These are phyloP conservation scores for Phoxinus dragarum DNA, from an alignment of 2,797 vertebrate genomes.

Conservation along the genomic window DNA sequence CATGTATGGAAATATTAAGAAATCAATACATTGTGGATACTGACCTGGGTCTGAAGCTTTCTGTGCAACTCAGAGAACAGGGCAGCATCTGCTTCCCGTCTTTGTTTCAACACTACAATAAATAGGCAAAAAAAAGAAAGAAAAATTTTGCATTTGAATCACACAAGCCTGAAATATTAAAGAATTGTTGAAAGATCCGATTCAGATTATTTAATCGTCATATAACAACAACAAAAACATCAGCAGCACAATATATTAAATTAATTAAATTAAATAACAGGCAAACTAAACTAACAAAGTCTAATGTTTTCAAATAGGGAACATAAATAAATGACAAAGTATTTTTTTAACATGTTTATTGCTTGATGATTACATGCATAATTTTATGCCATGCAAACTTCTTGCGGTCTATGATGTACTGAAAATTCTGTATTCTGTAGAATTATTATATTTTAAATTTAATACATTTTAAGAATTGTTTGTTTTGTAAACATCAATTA, in stretches of 20 bases:
- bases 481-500: not conserved
- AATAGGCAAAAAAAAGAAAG: not conserved
- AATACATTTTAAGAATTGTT: not conserved
- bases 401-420: not conserved
- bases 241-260: not conserved
- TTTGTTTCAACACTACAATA: conserved; percentile 88
- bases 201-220: not conserved
- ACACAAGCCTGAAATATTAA: not conserved
- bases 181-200: not conserved
- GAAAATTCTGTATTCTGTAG: not conserved
- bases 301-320: not conserved
- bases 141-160: not conserved
- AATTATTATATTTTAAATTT: no score
- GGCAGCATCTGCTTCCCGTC: conserved; percentile 91
- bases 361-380: not conserved
- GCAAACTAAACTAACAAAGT: not conserved
- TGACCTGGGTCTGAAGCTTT: conserved; percentile 95
- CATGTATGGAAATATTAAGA: not conserved
- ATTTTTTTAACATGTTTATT: not conserved
- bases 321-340: not conserved
- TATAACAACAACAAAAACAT: not conserved
- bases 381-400: not conserved
- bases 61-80: conserved; percentile 95
- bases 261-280: not conserved
- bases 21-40: not conserved